A percentile compares a stretch with the other conserved stretches of the same genome.
Conservation (phyloP, 2,888 invertebrate species). For the Lycophotia porphyrea region DNA sequence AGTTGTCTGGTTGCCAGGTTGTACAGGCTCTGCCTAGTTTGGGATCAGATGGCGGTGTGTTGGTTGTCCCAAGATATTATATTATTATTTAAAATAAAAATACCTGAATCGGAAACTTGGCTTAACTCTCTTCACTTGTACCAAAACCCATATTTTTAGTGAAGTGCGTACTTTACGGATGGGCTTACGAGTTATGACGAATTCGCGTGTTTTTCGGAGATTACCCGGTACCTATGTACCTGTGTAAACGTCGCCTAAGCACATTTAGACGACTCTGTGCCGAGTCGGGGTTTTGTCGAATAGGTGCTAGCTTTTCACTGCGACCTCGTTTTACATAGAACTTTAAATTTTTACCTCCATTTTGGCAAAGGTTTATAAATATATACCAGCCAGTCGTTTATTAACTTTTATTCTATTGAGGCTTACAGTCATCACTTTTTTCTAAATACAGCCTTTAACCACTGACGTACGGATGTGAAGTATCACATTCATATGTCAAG, state of each 20-base stretch:
- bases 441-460: background rate
- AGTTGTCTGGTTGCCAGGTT: no score
- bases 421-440: background rate
- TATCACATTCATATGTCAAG: no score
- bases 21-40: no score
- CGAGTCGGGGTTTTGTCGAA: slow-evolving; percentile 54
- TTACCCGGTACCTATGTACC: slow-evolving; percentile 65
- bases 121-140: slow-evolving; percentile 58
- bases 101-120: background rate
- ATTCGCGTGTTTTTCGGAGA: slow-evolving; percentile 76
- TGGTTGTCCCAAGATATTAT: no score
- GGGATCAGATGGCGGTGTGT: no score
- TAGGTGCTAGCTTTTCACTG: slow-evolving; percentile 19
- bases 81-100: background rate
- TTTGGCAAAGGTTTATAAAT: background rate
- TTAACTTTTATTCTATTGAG: background rate
- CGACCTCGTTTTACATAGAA: slow-evolving; percentile 5
- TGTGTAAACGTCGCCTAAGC: slow-evolving; percentile 69
- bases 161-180: slow-evolving; percentile 79
- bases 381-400: background rate
- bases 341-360: slow-evolving; percentile 6
- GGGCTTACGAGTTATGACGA: slow-evolving; percentile 72
- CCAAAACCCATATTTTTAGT: slow-evolving; percentile 72
- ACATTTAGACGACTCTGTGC: slow-evolving; percentile 62
- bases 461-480: background rate